Evolutionary conservation across 30 jellyfish, hydroid and myxozoan genomes (phyloP).

Genomic region (Catostylus mosaicus): DNA sequence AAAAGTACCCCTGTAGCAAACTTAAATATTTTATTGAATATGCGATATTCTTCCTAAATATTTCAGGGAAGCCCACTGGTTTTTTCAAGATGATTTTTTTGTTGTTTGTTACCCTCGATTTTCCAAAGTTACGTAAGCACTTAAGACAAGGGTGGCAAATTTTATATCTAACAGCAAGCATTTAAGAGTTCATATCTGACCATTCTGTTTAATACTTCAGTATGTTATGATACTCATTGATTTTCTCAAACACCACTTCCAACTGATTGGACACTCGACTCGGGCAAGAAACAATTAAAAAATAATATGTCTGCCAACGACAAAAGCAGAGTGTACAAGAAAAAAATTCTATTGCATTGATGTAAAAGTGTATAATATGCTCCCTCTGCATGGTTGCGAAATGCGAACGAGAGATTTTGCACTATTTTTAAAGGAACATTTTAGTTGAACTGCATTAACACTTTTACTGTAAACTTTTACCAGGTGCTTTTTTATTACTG

Average conservation of each 20-base stretch:
- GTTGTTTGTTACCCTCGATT: no score
- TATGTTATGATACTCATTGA: no score
- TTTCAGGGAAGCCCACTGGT: no score
- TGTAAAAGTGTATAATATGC: conserved; percentile 36
- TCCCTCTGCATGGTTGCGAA: conserved; percentile 32
- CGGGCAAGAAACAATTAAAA: conserved; percentile 29
- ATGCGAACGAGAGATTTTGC: conserved; percentile 2
- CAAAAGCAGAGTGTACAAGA: conserved; percentile 7
- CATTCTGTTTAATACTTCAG: no score
- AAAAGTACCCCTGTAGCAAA: neutral
- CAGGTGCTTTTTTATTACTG: conserved; percentile 4
- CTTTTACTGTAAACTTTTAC: neutral
- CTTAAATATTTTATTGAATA: no score
- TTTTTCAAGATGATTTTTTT: no score
- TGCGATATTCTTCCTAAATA: no score
- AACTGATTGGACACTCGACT: conserved; percentile 15
- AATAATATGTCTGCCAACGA: conserved; percentile 13
- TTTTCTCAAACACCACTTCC: conserved; percentile 8
- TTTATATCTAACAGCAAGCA: no score
- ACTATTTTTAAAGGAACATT: conserved; percentile 19
- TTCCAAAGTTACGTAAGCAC: no score
- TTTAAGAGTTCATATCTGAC: no score
- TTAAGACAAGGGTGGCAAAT: no score
- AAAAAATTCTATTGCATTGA: conserved; percentile 12
- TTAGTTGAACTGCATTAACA: conserved; percentile 13